Percentiles rank a stretch among this genome's conserved stretches.
Conservation (phyloP, 2,888 invertebrate genomes). For the Camptogramma bilineatum region DNA sequence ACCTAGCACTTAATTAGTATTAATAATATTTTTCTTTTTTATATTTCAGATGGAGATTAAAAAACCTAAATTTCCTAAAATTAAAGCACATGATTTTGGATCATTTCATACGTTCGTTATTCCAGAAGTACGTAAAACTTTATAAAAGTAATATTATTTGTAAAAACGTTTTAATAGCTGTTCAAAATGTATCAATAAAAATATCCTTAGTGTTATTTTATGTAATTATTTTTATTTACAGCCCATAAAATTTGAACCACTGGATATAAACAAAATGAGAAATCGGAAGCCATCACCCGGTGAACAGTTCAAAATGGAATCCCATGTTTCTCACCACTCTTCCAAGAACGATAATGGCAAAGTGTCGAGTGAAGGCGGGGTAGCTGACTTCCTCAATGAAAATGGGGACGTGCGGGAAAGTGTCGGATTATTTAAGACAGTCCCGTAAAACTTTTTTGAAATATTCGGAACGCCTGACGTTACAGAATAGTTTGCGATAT, state of each 20-base stretch:
- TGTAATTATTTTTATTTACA: conserved; percentile 2
- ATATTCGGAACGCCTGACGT: not conserved
- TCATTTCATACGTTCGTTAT: not conserved
- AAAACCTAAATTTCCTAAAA: conserved; percentile 3
- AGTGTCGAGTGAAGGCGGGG: not conserved
- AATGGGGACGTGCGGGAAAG: conserved; percentile 9
- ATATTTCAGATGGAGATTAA: conserved; percentile 7
- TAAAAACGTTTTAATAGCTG: no score
- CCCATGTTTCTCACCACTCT: not conserved
- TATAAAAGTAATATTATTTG: no score
- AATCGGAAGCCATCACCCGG: not conserved
- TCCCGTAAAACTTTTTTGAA: not conserved
- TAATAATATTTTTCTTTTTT: not conserved
- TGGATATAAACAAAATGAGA: conserved; percentile 3
- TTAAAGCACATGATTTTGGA: not conserved
- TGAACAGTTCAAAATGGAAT: not conserved
- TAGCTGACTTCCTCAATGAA: not conserved
- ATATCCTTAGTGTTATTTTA: not conserved
- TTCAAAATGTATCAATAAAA: no score
- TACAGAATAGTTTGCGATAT: not conserved
- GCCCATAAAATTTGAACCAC: not conserved
- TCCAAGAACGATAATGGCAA: conserved; percentile 5
- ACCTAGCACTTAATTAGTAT: not conserved
- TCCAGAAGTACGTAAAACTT: conserved; percentile 4
- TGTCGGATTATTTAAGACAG: not conserved